phyloP scores from a whole-genome alignment of 1,140 invertebrate species.

The Agrypnia vestita region DNA sequence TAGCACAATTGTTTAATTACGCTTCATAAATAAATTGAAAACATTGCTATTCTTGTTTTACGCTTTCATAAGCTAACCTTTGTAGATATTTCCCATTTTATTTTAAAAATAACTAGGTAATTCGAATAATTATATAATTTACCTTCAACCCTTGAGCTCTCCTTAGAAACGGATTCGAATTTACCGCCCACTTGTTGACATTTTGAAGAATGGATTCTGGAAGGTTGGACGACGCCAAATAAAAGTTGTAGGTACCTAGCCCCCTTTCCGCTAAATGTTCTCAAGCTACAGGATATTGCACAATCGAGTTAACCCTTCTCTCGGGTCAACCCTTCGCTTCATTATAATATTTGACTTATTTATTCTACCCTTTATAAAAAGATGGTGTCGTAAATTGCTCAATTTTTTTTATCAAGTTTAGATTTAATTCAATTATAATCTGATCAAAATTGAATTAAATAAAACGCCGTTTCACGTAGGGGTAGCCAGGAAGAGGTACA shows the following conservation, averaged over 20 bases:
- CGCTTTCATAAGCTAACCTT: no score
- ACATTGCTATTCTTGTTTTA: no score
- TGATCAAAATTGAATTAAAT: no score
- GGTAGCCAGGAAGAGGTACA: no score
- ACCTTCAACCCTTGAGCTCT: neutral
- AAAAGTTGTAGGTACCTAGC: neutral
- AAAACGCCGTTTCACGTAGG: no score
- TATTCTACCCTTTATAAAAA: no score
- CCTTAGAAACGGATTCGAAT: neutral
- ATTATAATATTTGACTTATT: no score
- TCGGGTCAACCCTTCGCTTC: neutral
- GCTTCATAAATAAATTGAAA: no score
- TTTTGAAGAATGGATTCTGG: slow-evolving; percentile 33
- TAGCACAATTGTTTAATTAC: no score
- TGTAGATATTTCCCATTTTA: neutral
- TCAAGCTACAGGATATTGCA: slow-evolving; percentile 24
- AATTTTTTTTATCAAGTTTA: no score
- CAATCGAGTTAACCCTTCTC: slow-evolving; percentile 6
- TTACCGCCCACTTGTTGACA: slow-evolving; percentile 41
- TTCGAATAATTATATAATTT: neutral
- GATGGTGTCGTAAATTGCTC: no score
- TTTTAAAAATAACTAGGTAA: neutral
- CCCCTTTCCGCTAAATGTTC: neutral
- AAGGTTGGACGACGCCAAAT: slow-evolving; percentile 11
- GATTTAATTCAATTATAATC: no score